phyloP scores from a whole-genome alignment of 1,140 invertebrate species.

The Diuraphis noxia region DNA sequence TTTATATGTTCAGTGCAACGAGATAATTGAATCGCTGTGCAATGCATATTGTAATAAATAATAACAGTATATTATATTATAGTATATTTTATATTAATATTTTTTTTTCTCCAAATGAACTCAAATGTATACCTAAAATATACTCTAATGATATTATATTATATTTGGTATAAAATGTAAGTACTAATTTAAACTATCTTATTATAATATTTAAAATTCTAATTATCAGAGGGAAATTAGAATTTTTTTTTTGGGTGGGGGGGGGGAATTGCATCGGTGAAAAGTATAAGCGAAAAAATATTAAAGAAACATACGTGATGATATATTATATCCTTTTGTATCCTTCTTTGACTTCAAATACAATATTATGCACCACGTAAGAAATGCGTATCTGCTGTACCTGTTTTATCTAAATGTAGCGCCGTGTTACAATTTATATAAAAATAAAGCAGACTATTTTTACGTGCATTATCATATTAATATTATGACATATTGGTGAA shows the following conservation, averaged over 20 bases:
- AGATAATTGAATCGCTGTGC: neutral
- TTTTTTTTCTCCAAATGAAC: neutral
- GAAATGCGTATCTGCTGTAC: neutral
- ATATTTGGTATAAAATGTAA: neutral
- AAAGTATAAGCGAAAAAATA: neutral
- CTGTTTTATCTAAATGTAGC: neutral
- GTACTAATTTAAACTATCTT: neutral
- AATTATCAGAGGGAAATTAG: no score
- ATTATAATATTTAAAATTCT: neutral
- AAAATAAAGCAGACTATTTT: neutral
- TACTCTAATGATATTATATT: neutral
- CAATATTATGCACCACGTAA: neutral
- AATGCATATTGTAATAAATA: neutral
- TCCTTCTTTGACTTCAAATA: no score
- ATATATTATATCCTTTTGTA: no score
- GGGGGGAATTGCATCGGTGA: neutral
- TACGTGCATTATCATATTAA: neutral
- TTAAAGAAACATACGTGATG: no score
- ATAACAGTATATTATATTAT: no score
- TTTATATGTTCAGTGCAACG: neutral
- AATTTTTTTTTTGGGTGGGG: neutral
- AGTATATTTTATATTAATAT: neutral
- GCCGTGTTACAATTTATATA: neutral
- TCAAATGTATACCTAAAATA: neutral
- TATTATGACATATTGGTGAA: neutral